Evolutionary conservation across 2,113 vertebrate genomes (phyloP).

Genomic region (Rhegmatorhina hoffmannsi): DNA sequence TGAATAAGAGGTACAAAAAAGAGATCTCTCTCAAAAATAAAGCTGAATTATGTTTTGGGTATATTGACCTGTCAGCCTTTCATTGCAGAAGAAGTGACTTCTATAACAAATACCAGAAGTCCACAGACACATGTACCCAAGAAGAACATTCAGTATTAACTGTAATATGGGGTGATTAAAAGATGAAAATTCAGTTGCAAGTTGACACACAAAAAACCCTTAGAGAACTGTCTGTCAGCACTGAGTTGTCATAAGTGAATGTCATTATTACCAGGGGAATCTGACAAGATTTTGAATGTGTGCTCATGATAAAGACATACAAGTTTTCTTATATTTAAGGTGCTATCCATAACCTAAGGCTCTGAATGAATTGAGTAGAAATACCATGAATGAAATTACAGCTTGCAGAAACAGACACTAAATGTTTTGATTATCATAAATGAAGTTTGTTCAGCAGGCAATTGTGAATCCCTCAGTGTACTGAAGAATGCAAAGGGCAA

Average conservation of each 20-base stretch:
- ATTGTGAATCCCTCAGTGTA: background rate
- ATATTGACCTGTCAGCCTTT: background rate
- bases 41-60: background rate
- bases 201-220: background rate
- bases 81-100: background rate
- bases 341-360: background rate
- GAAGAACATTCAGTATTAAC: background rate
- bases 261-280: background rate
- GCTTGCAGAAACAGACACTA: background rate
- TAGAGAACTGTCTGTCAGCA: slow-evolving; percentile 10
- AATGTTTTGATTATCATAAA: background rate
- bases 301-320: background rate
- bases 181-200: background rate
- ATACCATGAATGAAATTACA: background rate
- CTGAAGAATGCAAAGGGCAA: background rate
- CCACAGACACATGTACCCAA: background rate
- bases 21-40: background rate
- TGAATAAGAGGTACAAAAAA: background rate
- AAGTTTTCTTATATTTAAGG: background rate
- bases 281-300: background rate
- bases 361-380: background rate
- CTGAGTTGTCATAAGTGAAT: slow-evolving; percentile 1
- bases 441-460: background rate
- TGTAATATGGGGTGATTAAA: background rate
- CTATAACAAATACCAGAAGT: background rate